Percentiles rank a stretch among this genome's conserved stretches.
Evolutionary conservation across 2,113 vertebrate genomes (phyloP).

Genomic region (Tragelaphus strepsiceros): DNA sequence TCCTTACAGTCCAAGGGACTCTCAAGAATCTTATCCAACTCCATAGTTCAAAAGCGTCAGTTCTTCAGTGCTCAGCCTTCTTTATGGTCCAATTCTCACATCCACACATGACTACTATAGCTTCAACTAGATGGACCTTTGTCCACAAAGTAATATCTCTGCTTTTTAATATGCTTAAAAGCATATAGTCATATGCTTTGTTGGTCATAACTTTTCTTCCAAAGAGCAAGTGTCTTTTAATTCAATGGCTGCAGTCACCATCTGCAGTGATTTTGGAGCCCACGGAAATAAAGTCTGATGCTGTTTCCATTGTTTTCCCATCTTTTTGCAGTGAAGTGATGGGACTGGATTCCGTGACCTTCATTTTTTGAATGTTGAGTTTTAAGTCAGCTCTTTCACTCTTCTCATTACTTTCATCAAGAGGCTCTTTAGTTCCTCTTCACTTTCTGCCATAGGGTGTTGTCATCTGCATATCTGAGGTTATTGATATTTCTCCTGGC

Average conservation of each 20-base stretch:
- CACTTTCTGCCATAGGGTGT: background rate
- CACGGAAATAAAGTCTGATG: background rate
- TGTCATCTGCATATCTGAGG: background rate
- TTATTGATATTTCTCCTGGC: background rate
- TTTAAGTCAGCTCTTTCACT: background rate
- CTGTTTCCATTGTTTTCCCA: background rate
- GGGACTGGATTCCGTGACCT: background rate
- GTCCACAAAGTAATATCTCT: background rate
- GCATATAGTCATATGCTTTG: no score
- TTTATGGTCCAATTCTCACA: background rate
- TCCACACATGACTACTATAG: background rate
- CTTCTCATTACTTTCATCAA: background rate
- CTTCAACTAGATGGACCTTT: accelerated
- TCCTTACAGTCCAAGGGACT: background rate
- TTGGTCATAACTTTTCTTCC: background rate
- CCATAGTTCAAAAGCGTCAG: background rate
- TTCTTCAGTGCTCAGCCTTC: background rate
- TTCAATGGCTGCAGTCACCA: background rate
- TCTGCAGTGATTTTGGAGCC: background rate
- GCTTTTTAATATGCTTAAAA: background rate
- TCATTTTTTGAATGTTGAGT: background rate
- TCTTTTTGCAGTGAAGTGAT: background rate
- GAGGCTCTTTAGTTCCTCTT: background rate
- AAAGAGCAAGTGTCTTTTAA: background rate
- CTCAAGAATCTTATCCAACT: background rate